Percentiles rank a stretch among this genome's conserved stretches.
Conservation (phyloP, 2,797 vertebrate genomes). For the Parauchenoglanis ngamensis region DNA sequence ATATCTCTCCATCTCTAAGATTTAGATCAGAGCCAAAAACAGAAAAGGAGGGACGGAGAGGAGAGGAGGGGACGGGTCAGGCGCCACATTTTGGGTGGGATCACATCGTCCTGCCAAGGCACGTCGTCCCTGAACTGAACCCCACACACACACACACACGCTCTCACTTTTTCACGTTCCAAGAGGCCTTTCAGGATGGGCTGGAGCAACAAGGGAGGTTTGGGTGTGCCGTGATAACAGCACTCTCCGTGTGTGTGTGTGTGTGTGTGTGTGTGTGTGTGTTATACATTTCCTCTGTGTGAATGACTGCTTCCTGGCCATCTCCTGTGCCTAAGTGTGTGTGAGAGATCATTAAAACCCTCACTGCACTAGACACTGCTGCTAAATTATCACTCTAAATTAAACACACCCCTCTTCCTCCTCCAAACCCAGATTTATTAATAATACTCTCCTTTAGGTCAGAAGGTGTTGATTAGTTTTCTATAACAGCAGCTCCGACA, state of each 20-base stretch:
- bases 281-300: slow-evolving; percentile 19
- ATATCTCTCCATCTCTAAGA: neutral
- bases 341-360: neutral
- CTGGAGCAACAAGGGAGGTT: slow-evolving; percentile 40
- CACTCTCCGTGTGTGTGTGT: neutral
- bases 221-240: slow-evolving; percentile 50
- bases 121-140: slow-evolving; percentile 53
- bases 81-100: slow-evolving; percentile 75
- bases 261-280: slow-evolving; percentile 26
- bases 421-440: too few relatives aligned
- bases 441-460: too few relatives aligned
- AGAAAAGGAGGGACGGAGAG: neutral
- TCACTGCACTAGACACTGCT: too few relatives aligned
- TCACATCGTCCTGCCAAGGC: slow-evolving; percentile 71
- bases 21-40: slow-evolving; percentile 11
- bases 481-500: neutral
- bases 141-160: slow-evolving; percentile 24
- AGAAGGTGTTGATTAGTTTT: too few relatives aligned
- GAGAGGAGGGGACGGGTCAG: slow-evolving; percentile 63
- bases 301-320: slow-evolving; percentile 43
- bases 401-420: neutral
- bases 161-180: neutral
- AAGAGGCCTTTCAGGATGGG: slow-evolving; percentile 34
- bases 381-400: neutral
- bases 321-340: neutral